phyloP scores from a whole-genome alignment of 2,113 vertebrate genomes.

The Haplochromis burtoni region DNA sequence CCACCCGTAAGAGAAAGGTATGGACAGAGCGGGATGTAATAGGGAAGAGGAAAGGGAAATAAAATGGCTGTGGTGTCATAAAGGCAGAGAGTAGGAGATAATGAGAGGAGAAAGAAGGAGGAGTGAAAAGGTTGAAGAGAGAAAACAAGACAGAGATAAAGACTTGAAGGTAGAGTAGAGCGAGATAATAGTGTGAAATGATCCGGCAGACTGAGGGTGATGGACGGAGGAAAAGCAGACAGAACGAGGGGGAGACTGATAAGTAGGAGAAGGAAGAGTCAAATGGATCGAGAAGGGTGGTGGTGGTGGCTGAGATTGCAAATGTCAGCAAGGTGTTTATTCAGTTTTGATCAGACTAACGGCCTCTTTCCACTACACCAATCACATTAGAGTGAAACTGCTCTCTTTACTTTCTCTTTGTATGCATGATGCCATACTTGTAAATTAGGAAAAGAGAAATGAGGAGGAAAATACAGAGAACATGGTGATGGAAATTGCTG shows the following conservation, averaged over 20 bases:
- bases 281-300: constrained; percentile 3
- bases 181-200: constrained; percentile 49
- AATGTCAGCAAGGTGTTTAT: constrained; percentile 37
- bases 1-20: constrained; percentile 88
- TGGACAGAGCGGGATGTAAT: background rate
- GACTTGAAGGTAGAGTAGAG: constrained; percentile 11
- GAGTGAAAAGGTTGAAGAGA: constrained; percentile 19
- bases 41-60: background rate
- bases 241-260: constrained; percentile 18
- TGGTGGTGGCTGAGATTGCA: background rate
- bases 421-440: background rate
- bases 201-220: constrained; percentile 31
- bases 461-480: background rate
- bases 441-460: constrained; percentile 25
- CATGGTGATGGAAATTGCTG: background rate
- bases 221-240: constrained; percentile 15
- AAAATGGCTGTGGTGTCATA: background rate
- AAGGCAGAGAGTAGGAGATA: background rate
- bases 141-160: constrained; percentile 35
- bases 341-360: constrained; percentile 43
- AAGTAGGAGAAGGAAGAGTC: constrained; percentile 17
- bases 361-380: constrained; percentile 24
- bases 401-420: background rate
- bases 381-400: constrained; percentile 20
- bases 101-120: background rate